Evolutionary conservation across 2,797 vertebrate species (phyloP), one percentile per base, ranked within the genome.

Genomic region (Falco columbarius): DNA sequence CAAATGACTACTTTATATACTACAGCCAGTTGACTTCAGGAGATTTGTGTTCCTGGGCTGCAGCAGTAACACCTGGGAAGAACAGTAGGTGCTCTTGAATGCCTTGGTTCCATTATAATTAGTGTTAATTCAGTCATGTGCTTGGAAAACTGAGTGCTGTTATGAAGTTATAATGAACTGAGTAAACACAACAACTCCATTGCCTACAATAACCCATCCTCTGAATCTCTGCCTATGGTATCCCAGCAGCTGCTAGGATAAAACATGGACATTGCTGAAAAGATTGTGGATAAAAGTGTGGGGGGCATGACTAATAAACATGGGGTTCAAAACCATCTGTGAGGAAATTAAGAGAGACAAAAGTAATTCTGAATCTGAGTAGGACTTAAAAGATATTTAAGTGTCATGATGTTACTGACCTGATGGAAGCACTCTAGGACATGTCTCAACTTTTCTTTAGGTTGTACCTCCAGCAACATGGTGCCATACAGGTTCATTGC

Each of bases 1-100:
- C 88, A 90, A 68, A 32, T 86, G 89, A 91, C 44, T 9, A 73
- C 56, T 95, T 97, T 88, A 96, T 95, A 93, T 90, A 75, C 65
- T 73, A 34, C 16, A 16, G 18, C 46, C 71, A 90, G 76, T 72
- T 92, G 54, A 56, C 79, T 86, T 81, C 13, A 17, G 58, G 87
- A 84, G 89, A 83, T 90, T 90, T 75, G 52, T 88, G 68, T 18
- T 72, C 51, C 67, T 52, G 26, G 73, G 65, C 70, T 79, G 76
- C 54, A 72, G 73, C 51, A 73, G 87, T 93, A 77, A 80, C 40
- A 67, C 52, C 62, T 63, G 44, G 72, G 58, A 92, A 81, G 52
- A 42, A 42, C 26, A 92, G 80, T 73, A 81, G 44, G 21, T 84
- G 55, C 65, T 95, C 77, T 81, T 61, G 68, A 81, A 81, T 89